phyloP scores from a whole-genome alignment of 1,140 invertebrate genomes.

The Megathymus violae region DNA sequence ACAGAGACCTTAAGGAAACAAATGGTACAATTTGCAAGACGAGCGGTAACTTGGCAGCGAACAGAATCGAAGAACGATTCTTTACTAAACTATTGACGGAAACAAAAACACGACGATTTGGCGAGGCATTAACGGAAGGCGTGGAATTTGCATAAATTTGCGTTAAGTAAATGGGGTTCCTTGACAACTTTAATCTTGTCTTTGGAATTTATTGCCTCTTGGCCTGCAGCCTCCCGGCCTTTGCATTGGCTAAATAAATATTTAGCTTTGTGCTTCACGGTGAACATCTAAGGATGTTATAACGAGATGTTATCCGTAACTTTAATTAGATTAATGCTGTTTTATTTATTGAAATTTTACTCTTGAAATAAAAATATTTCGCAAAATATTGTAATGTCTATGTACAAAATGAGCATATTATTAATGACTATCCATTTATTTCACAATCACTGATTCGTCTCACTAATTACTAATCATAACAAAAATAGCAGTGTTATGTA shows the following conservation, averaged over 20 bases:
- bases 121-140: slow-evolving; percentile 60
- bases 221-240: slow-evolving; percentile 54
- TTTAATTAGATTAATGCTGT: slow-evolving; percentile 29
- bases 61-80: slow-evolving; percentile 32
- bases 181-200: slow-evolving; percentile 83
- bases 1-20: slow-evolving; percentile 27
- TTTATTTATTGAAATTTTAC: slow-evolving; percentile 14
- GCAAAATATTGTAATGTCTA: no score
- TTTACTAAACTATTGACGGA: slow-evolving; percentile 48
- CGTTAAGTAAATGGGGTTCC: slow-evolving; percentile 81
- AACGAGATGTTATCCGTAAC: slow-evolving; percentile 19
- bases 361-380: no score
- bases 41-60: slow-evolving; percentile 24
- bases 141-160: slow-evolving; percentile 81
- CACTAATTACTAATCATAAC: no score
- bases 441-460: no score
- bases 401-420: no score
- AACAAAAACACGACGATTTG: slow-evolving; percentile 70
- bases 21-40: slow-evolving; percentile 26
- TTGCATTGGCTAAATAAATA: slow-evolving; percentile 61
- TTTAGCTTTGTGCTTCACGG: slow-evolving; percentile 43
- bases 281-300: slow-evolving; percentile 23
- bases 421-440: no score
- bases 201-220: slow-evolving; percentile 76
- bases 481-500: no score